Base-by-base conservation (phyloP, 2,888 invertebrate species). In the Melinaea marsaeus region DNA sequence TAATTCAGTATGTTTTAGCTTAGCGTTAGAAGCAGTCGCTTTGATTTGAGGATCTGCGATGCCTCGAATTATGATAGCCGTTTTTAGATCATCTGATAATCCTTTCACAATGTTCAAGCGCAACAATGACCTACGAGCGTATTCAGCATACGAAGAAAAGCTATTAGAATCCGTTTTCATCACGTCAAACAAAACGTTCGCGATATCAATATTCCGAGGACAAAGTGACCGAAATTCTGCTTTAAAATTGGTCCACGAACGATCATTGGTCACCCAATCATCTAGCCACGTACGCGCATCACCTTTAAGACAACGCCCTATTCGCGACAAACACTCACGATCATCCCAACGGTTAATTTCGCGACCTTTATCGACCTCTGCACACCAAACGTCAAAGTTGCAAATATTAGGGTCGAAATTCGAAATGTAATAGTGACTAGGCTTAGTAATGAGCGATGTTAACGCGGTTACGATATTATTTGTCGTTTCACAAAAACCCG, bases 121-220 rank as follows among this genome's bases (percentile, higher is more conserved):
- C 3, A 76, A 57, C 11, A 76, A 32, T 0, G 75, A 64, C 2
- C 71, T 65, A 4, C 75, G 66, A 0, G 74, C 76, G 37, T 76
- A 76, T 34, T 76, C 76, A 0, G 74, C 72, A 34, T 75, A 78
- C 0, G 74, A 69, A 0, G 58, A 0, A 55, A 64, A 76, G 3
- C 63, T 68, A 35, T 71, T 69, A 0, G 76, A 75, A 0, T 62
- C 69, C 0, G 69, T 68, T 55, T 57, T 64, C 72, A 74, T 71
- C 4, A 69, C 67, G 0, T 72, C 71, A 37, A 42, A 71, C 7
- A 74, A 45, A 37, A 73, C 69, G 55, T 60, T 67, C 0, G 74
- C n/a, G 71, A 7, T 63, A 57, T 75, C 72, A 6, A 69, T 13
- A 33, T 60, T 67, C 11, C 59, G 57, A 0, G 73, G 71, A 45